Evolutionary conservation across 2,797 vertebrate species (phyloP), one percentile per base, ranked within the genome.

Genomic region (Coranthus polyacanthus): DNA sequence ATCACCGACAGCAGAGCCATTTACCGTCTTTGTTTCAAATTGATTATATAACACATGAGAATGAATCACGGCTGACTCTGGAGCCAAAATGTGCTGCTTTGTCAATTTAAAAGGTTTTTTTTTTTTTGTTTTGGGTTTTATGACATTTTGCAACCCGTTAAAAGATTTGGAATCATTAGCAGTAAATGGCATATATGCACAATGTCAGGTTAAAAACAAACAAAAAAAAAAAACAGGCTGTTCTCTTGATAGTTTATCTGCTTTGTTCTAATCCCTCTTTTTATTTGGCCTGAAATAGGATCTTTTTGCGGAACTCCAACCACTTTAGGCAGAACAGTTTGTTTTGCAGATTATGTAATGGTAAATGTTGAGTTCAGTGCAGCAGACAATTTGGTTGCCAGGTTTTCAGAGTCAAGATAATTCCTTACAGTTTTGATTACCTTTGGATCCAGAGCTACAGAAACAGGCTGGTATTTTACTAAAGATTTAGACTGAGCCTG

Each of bases 341-440:
- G 54, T 64, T 68, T 2, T 61, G 37, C 10, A 34, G 67, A 60
- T 86, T 76, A 73, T 42, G 46, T 62, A 72, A 82, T 44, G 42
- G 20, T 6, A 29, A 53, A 50, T 37, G 26, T 24, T 71, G 45
- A 63, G 56, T 49, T 62, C 41, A 38, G 36, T 56, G 42, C 36
- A 26, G 41, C 44, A 47, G 36, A 55, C 36, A 21, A n/a, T 62
- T 63, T 59, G 43, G 45, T 66, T 52, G 22, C 37, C 49, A 12
- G 41, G 21, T 69, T 75, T 58, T 52, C 32, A 81, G 17, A 29
- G 54, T 18, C 11, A 38, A 46, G 42, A 66, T 49, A 37, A 72
- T 65, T 60, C n/a, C 59, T 75, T 39, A 53, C 13, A 45, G 21
- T 26, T 38, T 26, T 38, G 17, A 49, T 21, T 17, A 50, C 18